Percentiles rank a stretch among this genome's conserved stretches.
These are phyloP conservation scores for Polypedilum vanderplanki DNA, from an alignment of 1,140 invertebrate genomes.

Conservation along the genomic window DNA sequence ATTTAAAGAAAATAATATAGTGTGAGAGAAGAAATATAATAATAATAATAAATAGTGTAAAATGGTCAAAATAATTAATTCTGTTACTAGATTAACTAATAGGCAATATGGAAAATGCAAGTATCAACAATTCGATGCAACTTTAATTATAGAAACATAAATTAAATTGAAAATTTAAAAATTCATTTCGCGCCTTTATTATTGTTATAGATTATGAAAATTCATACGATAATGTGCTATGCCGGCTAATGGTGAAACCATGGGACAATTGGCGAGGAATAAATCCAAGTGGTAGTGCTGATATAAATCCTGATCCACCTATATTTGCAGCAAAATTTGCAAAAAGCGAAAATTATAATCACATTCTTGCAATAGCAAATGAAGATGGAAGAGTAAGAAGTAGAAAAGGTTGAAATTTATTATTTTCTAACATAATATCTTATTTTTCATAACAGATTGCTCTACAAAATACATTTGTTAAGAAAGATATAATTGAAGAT, in stretches of 20 bases:
- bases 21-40: neutral
- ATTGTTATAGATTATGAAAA: slow-evolving; percentile 43
- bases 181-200: neutral
- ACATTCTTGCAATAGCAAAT: slow-evolving; percentile 72
- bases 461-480: slow-evolving; percentile 41
- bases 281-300: slow-evolving; percentile 41
- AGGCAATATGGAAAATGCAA: slow-evolving; percentile 24
- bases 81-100: neutral
- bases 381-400: slow-evolving; percentile 66
- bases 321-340: slow-evolving; percentile 60
- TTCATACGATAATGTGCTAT: slow-evolving; percentile 46
- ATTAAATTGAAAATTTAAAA: neutral
- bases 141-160: neutral
- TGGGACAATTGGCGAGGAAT: slow-evolving; percentile 52
- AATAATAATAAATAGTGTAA: neutral
- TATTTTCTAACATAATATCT: neutral
- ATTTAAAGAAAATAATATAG: neutral
- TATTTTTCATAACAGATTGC: slow-evolving; percentile 35
- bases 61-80: slow-evolving; percentile 10
- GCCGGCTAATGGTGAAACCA: slow-evolving; percentile 44
- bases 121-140: neutral
- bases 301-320: slow-evolving; percentile 50
- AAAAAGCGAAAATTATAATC: slow-evolving; percentile 51
- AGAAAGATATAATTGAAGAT: slow-evolving; percentile 40
- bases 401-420: neutral